Evolutionary conservation across 2,797 vertebrate genomes (phyloP).

Genomic region (Prionace glauca): DNA sequence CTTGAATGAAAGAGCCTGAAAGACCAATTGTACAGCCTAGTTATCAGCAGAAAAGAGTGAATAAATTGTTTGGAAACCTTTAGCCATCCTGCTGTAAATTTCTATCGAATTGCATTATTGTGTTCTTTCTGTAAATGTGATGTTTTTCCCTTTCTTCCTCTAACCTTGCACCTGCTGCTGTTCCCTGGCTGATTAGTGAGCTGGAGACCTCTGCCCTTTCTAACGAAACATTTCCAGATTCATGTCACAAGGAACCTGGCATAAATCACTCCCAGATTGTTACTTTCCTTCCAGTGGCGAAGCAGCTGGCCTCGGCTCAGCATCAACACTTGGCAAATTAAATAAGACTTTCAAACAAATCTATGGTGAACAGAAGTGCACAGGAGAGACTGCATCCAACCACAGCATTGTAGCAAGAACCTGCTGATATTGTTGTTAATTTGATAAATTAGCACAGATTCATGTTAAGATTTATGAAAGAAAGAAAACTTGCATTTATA

Average conservation of each 20-base stretch:
- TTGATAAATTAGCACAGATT: not conserved
- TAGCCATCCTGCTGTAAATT: not conserved
- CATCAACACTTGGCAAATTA: not conserved
- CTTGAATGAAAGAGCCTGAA: not conserved
- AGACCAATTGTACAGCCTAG: not conserved
- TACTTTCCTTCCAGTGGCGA: not conserved
- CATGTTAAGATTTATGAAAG: not conserved
- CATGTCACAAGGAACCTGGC: not conserved
- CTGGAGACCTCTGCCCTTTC: not conserved
- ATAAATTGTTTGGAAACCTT: not conserved
- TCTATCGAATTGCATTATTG: not conserved
- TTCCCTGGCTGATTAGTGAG: not conserved
- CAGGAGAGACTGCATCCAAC: not conserved
- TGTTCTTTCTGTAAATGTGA: not conserved
- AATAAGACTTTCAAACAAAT: not conserved
- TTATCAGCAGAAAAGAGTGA: not conserved
- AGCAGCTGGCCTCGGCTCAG: not conserved
- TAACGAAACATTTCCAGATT: slow-evolving; percentile 10
- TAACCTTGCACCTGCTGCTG: not conserved
- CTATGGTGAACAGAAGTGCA: not conserved
- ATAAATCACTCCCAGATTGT: not conserved
- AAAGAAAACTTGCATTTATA: not conserved
- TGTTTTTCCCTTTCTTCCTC: not conserved
- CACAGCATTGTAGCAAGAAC: no score
- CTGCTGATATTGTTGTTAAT: not conserved